These are phyloP conservation scores for Sigmodon hispidus DNA, from an alignment of 2,113 vertebrate species.

Conservation along the genomic window DNA sequence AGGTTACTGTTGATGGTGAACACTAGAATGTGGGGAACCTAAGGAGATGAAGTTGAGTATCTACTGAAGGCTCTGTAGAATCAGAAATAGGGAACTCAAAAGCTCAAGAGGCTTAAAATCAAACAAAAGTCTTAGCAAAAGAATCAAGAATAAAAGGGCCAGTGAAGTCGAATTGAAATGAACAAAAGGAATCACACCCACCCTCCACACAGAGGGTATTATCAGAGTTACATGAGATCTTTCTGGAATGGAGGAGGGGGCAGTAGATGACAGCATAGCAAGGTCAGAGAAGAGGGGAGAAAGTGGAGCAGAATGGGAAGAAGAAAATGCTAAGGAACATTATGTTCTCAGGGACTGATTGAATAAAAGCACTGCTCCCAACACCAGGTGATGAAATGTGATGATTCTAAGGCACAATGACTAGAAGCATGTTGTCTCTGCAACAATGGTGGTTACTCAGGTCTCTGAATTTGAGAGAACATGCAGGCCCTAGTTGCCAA, in stretches of 20 bases:
- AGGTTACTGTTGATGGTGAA: not conserved
- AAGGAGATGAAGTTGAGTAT: not conserved
- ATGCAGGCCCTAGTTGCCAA: constrained; percentile 55
- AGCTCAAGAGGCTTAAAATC: not conserved
- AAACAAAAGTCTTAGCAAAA: not conserved
- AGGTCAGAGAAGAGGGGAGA: not conserved
- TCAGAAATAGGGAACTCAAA: not conserved
- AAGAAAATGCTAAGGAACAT: not conserved
- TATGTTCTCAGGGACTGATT: not conserved
- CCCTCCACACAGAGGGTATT: not conserved
- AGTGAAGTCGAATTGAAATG: not conserved
- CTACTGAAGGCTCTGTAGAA: not conserved
- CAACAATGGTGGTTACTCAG: constrained; percentile 2
- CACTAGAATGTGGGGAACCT: not conserved
- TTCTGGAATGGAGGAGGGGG: too few relatives aligned
- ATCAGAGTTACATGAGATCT: not conserved
- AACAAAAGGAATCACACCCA: not conserved
- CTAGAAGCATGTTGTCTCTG: not conserved
- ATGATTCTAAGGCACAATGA: constrained; percentile 23
- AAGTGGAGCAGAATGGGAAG: not conserved
- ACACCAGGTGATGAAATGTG: not conserved
- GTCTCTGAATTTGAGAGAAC: constrained; percentile 23
- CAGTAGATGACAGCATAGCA: not conserved
- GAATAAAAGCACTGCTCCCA: not conserved
- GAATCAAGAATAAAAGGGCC: not conserved